Base-by-base conservation (phyloP, 2,888 invertebrate species). In the Vanessa cardui region DNA sequence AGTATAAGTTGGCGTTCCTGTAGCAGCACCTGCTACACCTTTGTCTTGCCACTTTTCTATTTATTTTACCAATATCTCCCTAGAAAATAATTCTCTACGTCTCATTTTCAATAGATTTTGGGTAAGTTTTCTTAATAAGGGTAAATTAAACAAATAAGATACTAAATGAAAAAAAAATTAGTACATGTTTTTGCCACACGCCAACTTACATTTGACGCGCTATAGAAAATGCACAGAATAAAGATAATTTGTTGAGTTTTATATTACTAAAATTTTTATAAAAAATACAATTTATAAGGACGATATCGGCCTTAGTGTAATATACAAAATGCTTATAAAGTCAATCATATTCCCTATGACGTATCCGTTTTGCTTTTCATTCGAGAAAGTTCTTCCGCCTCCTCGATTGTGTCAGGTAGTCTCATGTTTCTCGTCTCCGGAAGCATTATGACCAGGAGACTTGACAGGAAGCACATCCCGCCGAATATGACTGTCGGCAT, bases 381-480 rank as follows among this genome's bases (percentile, higher is more conserved):
- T 66, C 81, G 80, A 20, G 90, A 90, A 0, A 92, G 77, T 21
- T 93, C 91, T 82, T 94, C 95, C 0, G 96, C 96, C 76, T 96
- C 95, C 73, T 94, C 94, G 31, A 96, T 94, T 1, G 96, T 96
- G 85, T 96, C 96, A 0, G 94, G 94, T 0, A 94, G 85, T 73
- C 94, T 94, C 72, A 93, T 93, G 76, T 95, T 95, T 62, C 94
- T 85, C 0, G 96, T 96, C 83, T 96, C 96, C 0, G 96, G 96
- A 67, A 96, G 94, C 75, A 94, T 84, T 21, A 96, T 82, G 0
- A 95, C 94, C 66, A 96, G 80, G n/a, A 93, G 69, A 18, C 94
- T 95, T 54, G 95, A 95, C 59, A 94, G 80, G 4, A 94, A 77
- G 59, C 95, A 94, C 93, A 95, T 94, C 1, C 81, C 85, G 0